A percentile compares a stretch with the other conserved stretches of the same genome.
These are phyloP conservation scores for Trichogramma evanescens DNA, from an alignment of 2,888 invertebrate species.

Conservation along the genomic window DNA sequence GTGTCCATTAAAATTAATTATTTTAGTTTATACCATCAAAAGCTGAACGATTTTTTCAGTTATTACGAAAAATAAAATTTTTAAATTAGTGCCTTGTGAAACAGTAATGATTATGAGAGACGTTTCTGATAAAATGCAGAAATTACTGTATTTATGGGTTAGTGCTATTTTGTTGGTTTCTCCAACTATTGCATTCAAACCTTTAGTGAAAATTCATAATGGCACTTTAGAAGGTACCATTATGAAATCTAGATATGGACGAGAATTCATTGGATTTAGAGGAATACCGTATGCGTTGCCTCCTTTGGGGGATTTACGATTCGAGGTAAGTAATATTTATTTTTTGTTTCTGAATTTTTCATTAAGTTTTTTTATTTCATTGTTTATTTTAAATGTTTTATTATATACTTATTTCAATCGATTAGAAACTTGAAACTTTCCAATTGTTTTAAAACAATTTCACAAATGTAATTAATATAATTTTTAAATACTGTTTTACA, in stretches of 20 bases:
- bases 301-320: constrained; percentile 57
- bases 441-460: not conserved
- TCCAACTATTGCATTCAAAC: constrained; percentile 18
- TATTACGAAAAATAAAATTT: not conserved
- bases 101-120: not conserved
- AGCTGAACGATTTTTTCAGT: not conserved
- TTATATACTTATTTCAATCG: not conserved
- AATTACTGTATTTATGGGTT: not conserved
- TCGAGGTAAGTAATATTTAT: constrained; percentile 51
- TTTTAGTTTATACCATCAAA: no score
- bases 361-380: not conserved
- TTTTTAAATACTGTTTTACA: no score
- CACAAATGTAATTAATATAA: no score
- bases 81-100: not conserved
- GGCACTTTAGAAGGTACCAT: constrained; percentile 55
- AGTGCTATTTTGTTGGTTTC: not conserved
- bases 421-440: not conserved
- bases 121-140: not conserved
- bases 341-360: not conserved
- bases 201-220: constrained; percentile 44
- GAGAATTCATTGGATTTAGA: constrained; percentile 56
- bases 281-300: constrained; percentile 61
- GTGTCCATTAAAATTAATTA: no score
- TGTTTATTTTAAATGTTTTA: not conserved
- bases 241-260: constrained; percentile 53